These are phyloP conservation scores for Triplophysa siluroides DNA, from an alignment of 2,113 vertebrate species.

Conservation along the genomic window DNA sequence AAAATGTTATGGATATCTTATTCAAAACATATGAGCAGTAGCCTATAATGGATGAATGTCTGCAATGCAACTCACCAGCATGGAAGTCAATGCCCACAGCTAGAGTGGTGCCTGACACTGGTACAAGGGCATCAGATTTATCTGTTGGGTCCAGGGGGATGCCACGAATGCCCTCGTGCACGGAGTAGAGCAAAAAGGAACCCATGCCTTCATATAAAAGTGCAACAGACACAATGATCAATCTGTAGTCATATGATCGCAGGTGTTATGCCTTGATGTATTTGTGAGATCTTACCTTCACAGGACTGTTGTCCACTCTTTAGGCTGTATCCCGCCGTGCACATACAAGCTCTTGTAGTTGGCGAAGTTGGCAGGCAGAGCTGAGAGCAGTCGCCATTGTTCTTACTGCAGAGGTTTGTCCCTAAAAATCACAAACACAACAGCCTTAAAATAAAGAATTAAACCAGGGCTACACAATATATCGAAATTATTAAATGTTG, in stretches of 20 bases:
- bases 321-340: constrained; percentile 94
- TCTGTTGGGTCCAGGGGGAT: constrained; percentile 92
- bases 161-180: constrained; percentile 94
- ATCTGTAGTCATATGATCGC: neutral
- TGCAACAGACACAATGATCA: neutral
- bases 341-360: constrained; percentile 91
- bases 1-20: too few species aligned
- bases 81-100: constrained; percentile 97
- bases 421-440: constrained; percentile 57
- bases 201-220: constrained; percentile 82
- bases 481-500: too few species aligned
- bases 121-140: constrained; percentile 94
- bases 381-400: constrained; percentile 94
- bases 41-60: neutral
- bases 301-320: constrained; percentile 91
- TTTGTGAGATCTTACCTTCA: constrained; percentile 76
- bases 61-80: constrained; percentile 78
- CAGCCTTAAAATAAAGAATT: neutral
- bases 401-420: constrained; percentile 89
- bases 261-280: neutral
- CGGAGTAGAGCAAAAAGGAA: constrained; percentile 94
- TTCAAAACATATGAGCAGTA: too few species aligned
- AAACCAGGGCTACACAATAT: too few species aligned
- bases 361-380: constrained; percentile 91
- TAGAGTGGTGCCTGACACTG: constrained; percentile 92